Percentiles rank a stretch among this genome's conserved stretches.
These are phyloP conservation scores for Trachurus trachurus DNA, from an alignment of 2,797 vertebrate genomes.

Conservation along the genomic window DNA sequence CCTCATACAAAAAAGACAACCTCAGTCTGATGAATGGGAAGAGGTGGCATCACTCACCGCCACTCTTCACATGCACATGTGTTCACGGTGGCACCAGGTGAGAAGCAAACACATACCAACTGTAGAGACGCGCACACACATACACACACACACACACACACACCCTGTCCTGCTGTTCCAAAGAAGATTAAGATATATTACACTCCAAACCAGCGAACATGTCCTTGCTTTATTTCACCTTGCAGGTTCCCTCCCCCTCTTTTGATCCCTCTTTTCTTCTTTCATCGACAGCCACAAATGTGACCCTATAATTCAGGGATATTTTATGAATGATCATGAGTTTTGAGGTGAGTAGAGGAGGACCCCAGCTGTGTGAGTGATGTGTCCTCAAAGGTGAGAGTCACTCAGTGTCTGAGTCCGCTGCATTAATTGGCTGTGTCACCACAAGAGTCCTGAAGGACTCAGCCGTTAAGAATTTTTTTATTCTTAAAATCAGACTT, in stretches of 20 bases:
- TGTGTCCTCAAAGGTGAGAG: conserved; percentile 33
- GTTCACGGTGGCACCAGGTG: background rate
- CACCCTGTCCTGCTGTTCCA: conserved; percentile 32
- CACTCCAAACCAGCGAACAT: conserved; percentile 45
- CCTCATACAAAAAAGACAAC: conserved; percentile 57
- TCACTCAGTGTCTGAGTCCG: conserved; percentile 13
- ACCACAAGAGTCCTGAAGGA: conserved; percentile 20
- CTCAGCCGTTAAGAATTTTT: conserved; percentile 19
- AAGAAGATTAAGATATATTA: conserved; percentile 66
- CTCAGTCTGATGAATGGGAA: conserved; percentile 65
- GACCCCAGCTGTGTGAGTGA: background rate
- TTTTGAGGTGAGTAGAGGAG: conserved; percentile 2
- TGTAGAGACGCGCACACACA: conserved; percentile 10
- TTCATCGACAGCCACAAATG: conserved; percentile 31
- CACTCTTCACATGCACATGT: conserved; percentile 33
- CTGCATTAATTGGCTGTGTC: conserved; percentile 16
- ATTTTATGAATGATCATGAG: conserved; percentile 41
- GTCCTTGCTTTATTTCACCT: conserved; percentile 62
- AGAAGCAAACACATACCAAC: conserved; percentile 35
- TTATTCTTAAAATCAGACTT: background rate
- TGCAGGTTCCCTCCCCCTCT: conserved; percentile 26
- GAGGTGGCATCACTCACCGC: conserved; percentile 37
- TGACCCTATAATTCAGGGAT: conserved; percentile 11
- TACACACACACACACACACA: background rate
- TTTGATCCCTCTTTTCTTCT: conserved; percentile 32